Evolutionary conservation across 2,113 vertebrate species (phyloP).

Genomic region (Tichodroma muraria): DNA sequence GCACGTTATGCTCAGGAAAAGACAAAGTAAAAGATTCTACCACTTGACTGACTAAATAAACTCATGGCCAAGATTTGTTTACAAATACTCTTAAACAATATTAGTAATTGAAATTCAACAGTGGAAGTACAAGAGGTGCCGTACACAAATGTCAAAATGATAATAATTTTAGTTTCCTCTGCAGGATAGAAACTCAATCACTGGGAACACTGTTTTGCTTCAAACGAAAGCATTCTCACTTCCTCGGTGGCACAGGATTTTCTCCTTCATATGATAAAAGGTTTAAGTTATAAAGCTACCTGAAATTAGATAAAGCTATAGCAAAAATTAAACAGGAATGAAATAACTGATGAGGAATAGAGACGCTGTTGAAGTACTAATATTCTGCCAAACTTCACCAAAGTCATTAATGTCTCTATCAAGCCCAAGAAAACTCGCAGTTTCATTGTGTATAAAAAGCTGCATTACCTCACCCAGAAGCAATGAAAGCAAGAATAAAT

Average conservation of each 20-base stretch:
- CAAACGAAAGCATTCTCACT: background rate
- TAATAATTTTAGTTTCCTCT: background rate
- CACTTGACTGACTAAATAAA: background rate
- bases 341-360: background rate
- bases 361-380: background rate
- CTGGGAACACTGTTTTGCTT: background rate
- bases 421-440: background rate
- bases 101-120: background rate
- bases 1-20: background rate
- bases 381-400: background rate
- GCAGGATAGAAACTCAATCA: background rate
- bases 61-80: background rate
- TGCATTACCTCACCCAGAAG: slow-evolving; percentile 17
- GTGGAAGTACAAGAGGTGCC: background rate
- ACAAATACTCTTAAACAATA: background rate
- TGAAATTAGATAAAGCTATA: background rate
- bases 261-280: background rate
- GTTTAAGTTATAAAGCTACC: background rate
- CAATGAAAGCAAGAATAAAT: slow-evolving; percentile 12
- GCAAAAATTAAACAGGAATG: background rate
- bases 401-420: background rate
- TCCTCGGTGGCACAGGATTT: background rate
- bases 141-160: background rate
- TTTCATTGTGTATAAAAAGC: background rate
- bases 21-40: background rate